Evolutionary conservation across 2,797 vertebrate genomes (phyloP).

Genomic region (Molossus alvarezi): DNA sequence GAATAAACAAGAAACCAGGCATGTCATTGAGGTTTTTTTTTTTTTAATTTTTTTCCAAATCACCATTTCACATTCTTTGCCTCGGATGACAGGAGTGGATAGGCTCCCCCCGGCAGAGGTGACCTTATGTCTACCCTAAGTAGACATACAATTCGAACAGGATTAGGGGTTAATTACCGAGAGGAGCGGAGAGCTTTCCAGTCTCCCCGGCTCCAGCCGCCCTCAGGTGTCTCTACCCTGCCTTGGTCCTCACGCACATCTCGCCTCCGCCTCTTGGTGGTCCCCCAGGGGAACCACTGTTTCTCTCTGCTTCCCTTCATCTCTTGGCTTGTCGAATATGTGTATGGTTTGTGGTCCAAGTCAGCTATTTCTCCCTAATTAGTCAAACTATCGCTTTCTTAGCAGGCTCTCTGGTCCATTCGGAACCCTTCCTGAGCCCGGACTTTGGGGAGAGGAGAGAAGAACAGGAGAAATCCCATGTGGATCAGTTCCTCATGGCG

Average conservation of each 20-base stretch:
- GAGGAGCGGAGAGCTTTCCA: not conserved
- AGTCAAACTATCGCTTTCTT: not conserved
- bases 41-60: not conserved
- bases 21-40: not conserved
- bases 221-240: accelerated
- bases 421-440: not conserved
- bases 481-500: not conserved
- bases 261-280: not conserved
- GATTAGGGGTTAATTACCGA: not conserved
- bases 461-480: not conserved
- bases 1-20: not conserved
- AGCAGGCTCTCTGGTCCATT: not conserved
- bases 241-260: accelerated
- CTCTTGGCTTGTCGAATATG: not conserved
- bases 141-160: not conserved
- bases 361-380: not conserved
- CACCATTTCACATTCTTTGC: not conserved
- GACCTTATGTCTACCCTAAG: not conserved
- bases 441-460: accelerated
- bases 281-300: not conserved
- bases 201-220: accelerated
- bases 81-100: not conserved
- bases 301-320: not conserved
- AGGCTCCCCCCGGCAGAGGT: not conserved
- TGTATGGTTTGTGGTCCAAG: not conserved